Conservation (phyloP, 37 sponge, comb jelly and placozoan species). For the Ephydatia muelleri region DNA sequence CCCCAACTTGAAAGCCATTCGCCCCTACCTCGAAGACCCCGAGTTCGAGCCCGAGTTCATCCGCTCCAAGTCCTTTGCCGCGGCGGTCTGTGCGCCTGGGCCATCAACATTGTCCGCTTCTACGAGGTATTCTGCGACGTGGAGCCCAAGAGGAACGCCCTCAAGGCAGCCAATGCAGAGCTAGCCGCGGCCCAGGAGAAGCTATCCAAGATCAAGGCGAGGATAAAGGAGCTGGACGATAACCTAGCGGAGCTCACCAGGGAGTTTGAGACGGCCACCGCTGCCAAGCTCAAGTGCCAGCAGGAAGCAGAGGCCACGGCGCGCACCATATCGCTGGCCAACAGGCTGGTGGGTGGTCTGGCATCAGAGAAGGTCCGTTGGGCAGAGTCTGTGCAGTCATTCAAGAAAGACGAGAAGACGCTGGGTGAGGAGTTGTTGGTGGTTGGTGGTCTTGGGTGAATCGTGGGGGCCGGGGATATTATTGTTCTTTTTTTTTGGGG, state of each 20-base stretch:
- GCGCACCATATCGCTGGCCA: no score
- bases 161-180: conserved; percentile 93
- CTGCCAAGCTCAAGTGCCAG: no score
- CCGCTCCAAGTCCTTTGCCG: no score
- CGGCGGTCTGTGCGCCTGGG: conserved; percentile 94
- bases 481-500: no score
- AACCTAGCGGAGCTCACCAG: no score
- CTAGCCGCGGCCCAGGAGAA: conserved; percentile 90
- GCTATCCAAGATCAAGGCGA: no score
- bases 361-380: conserved; percentile 96
- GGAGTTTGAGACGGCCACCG: no score
- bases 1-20: no score
- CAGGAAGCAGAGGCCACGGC: no score
- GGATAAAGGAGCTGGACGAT: no score
- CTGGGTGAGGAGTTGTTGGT: conserved; percentile 45
- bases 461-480: no score
- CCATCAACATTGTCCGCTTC: conserved; percentile 90
- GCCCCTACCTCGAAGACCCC: neutral
- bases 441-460: no score
- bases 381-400: conserved; percentile 85
- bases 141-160: conserved; percentile 96
- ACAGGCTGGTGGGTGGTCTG: conserved; percentile 90
- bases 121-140: conserved; percentile 98
- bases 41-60: neutral
- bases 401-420: conserved; percentile 83